phyloP scores from a whole-genome alignment of 2,888 invertebrate genomes.

The Harmothoe impar region DNA sequence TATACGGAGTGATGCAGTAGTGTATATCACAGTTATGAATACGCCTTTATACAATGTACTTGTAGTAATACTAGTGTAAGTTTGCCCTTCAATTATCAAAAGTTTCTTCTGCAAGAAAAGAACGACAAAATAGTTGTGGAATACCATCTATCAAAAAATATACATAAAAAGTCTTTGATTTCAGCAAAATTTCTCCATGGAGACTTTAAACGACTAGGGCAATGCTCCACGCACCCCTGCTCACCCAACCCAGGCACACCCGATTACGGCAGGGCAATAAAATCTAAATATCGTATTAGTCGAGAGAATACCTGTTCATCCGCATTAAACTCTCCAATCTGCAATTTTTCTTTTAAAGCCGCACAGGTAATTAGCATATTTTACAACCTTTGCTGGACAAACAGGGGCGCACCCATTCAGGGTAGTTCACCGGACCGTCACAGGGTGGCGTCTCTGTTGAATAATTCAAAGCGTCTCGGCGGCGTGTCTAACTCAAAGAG shows the following conservation, averaged over 20 bases:
- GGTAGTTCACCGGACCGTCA: not conserved
- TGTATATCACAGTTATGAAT: too few species aligned
- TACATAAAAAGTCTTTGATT: not conserved
- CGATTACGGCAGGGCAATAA: not conserved
- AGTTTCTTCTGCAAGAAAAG: too few species aligned
- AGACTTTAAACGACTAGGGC: not conserved
- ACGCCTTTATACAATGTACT: too few species aligned
- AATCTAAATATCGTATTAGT: slow-evolving; percentile 1
- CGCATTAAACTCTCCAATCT: not conserved
- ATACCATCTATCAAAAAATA: too few species aligned
- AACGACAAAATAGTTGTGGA: too few species aligned
- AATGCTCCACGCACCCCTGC: not conserved
- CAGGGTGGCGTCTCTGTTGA: not conserved
- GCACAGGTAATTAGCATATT: not conserved
- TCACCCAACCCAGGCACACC: not conserved
- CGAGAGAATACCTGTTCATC: not conserved
- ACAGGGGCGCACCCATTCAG: not conserved
- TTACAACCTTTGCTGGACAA: not conserved
- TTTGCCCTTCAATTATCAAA: too few species aligned
- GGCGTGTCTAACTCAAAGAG: not conserved
- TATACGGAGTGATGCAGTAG: too few species aligned
- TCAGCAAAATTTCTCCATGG: not conserved
- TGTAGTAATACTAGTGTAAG: too few species aligned
- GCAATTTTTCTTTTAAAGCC: not conserved
- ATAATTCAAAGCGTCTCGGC: not conserved